phyloP scores from a whole-genome alignment of 2,888 invertebrate species.

The Meganola albula region DNA sequence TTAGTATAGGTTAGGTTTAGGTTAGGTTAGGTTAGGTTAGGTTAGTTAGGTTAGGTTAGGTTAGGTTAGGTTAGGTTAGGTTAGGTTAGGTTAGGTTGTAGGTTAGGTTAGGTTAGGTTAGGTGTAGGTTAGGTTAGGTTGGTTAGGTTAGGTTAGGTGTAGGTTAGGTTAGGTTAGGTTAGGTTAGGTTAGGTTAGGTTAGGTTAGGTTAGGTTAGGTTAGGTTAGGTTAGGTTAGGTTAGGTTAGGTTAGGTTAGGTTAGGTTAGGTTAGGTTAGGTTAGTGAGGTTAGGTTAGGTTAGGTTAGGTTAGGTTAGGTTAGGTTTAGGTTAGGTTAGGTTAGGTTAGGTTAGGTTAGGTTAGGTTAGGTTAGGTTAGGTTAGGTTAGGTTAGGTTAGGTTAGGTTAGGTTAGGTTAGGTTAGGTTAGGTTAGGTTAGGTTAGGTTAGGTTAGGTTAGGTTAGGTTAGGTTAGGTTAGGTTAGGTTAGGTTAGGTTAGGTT shows the following conservation, averaged over 20 bases:
- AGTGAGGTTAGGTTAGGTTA: slow-evolving; percentile 18
- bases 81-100: slow-evolving; percentile 19
- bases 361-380: slow-evolving; percentile 10
- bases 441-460: slow-evolving; percentile 14
- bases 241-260: slow-evolving; percentile 18
- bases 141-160: slow-evolving; percentile 22
- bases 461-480: slow-evolving; percentile 14
- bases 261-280: slow-evolving; percentile 14
- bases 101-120: slow-evolving; percentile 22
- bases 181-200: slow-evolving; percentile 21
- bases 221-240: slow-evolving; percentile 17
- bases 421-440: slow-evolving; percentile 9
- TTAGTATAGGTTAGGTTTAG: slow-evolving; percentile 15
- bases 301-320: slow-evolving; percentile 12
- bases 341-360: slow-evolving; percentile 13
- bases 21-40: slow-evolving; percentile 19
- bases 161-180: slow-evolving; percentile 29
- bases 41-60: slow-evolving; percentile 20
- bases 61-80: slow-evolving; percentile 15
- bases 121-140: slow-evolving; percentile 27
- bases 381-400: slow-evolving; percentile 12
- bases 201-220: slow-evolving; percentile 16
- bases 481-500: slow-evolving; percentile 14
- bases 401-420: slow-evolving; percentile 10
- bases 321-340: slow-evolving; percentile 12